These are phyloP conservation scores for Camelus dromedarius DNA, from an alignment of 2,113 vertebrate genomes.

Conservation along the genomic window DNA sequence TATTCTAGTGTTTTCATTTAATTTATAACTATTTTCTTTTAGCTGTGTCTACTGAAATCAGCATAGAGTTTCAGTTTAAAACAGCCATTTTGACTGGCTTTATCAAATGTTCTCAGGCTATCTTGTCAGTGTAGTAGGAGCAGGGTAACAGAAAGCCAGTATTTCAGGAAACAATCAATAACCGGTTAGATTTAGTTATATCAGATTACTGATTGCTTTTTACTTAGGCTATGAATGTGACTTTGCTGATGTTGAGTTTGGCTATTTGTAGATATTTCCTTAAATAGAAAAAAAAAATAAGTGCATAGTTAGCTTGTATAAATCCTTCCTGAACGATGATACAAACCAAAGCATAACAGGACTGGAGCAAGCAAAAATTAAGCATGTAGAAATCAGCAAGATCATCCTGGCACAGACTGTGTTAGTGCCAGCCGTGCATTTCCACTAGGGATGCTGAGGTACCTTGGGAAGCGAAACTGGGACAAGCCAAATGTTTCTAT, in stretches of 20 bases:
- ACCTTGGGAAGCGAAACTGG: background rate
- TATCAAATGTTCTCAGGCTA: background rate
- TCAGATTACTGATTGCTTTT: background rate
- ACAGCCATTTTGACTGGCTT: background rate
- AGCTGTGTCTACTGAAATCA: background rate
- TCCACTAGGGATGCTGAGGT: background rate
- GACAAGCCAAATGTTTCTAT: background rate
- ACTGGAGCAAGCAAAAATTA: background rate
- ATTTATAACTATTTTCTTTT: background rate
- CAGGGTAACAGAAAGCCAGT: background rate
- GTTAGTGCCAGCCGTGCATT: background rate
- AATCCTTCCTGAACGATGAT: background rate
- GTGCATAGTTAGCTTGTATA: background rate
- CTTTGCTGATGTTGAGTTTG: background rate
- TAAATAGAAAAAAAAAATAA: constrained; percentile 11
- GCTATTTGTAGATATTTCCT: background rate
- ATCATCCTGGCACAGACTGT: background rate
- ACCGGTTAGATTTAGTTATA: background rate
- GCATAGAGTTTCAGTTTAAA: background rate
- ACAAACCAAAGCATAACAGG: background rate
- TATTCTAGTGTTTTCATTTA: background rate
- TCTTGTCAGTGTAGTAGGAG: background rate
- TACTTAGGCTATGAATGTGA: background rate
- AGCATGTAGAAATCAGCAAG: background rate
- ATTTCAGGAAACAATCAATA: background rate